phyloP scores from a whole-genome alignment of 2,888 invertebrate genomes.

The Drosophila lutescens region DNA sequence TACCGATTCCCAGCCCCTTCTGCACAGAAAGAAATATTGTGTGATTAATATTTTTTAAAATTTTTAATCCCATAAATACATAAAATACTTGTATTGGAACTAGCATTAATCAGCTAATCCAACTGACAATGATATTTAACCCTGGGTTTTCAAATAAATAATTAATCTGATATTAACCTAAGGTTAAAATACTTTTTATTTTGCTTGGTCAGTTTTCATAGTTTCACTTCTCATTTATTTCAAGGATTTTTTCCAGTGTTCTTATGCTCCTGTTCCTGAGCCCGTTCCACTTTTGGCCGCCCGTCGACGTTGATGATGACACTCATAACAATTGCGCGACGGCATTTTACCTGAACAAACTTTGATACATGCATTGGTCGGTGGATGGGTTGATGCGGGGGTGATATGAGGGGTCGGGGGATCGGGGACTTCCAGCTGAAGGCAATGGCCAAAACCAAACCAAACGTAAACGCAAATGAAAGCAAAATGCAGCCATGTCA shows the following conservation, averaged over 20 bases:
- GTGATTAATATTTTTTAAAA: no score
- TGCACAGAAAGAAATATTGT: not conserved
- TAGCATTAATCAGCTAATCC: no score
- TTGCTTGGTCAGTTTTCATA: no score
- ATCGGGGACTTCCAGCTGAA: slow-evolving; percentile 45
- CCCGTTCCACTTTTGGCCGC: slow-evolving; percentile 19
- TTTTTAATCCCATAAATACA: no score
- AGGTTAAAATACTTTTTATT: no score
- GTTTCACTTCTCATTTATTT: not conserved
- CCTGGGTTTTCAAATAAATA: no score
- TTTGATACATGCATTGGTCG: slow-evolving; percentile 65
- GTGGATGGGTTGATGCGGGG: slow-evolving; percentile 11
- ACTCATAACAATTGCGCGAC: slow-evolving; percentile 74
- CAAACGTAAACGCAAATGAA: slow-evolving; percentile 75
- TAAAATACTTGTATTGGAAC: no score
- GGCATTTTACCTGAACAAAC: slow-evolving; percentile 78
- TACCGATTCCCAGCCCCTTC: slow-evolving; percentile 14
- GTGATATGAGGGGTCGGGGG: not conserved
- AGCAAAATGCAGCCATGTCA: slow-evolving; percentile 67
- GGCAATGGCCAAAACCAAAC: slow-evolving; percentile 68
- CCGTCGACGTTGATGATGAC: slow-evolving; percentile 67
- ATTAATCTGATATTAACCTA: no score
- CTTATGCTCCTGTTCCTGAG: slow-evolving; percentile 25
- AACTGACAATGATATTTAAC: no score
- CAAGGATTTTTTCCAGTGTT: not conserved